Percentiles rank a stretch among this genome's conserved stretches.
Evolutionary conservation across 2,797 vertebrate genomes (phyloP).

Genomic region (Enteromius mattozi): DNA sequence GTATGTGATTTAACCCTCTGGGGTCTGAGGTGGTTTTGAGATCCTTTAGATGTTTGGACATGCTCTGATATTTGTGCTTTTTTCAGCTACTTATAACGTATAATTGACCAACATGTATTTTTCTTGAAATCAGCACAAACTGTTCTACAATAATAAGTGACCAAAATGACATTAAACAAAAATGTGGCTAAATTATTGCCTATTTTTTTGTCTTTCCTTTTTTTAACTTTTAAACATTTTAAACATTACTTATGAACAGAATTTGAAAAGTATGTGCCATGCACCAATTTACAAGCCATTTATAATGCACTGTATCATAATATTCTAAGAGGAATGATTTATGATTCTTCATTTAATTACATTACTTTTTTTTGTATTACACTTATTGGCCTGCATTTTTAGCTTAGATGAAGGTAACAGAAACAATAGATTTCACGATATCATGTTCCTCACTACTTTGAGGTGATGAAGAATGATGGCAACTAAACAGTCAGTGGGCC

Average conservation of each 20-base stretch:
- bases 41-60: too few species aligned
- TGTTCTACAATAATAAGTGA: too few species aligned
- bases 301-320: background rate
- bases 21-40: too few species aligned
- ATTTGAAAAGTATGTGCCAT: background rate
- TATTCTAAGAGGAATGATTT: background rate
- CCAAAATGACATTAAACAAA: background rate
- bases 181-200: background rate
- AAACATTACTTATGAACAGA: background rate
- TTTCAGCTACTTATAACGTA: too few species aligned
- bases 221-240: background rate
- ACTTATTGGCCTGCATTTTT: background rate
- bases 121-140: too few species aligned
- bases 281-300: background rate
- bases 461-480: background rate
- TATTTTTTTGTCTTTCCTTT: background rate
- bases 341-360: background rate
- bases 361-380: background rate
- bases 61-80: too few species aligned
- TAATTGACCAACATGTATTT: too few species aligned
- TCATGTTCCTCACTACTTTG: background rate
- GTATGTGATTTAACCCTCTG: background rate
- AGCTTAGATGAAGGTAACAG: background rate
- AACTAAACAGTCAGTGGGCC: background rate
- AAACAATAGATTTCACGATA: background rate